Evolutionary conservation across 2,113 vertebrate genomes (phyloP), one percentile per base, ranked within the genome.

Genomic region (Prochilodus magdalenae): DNA sequence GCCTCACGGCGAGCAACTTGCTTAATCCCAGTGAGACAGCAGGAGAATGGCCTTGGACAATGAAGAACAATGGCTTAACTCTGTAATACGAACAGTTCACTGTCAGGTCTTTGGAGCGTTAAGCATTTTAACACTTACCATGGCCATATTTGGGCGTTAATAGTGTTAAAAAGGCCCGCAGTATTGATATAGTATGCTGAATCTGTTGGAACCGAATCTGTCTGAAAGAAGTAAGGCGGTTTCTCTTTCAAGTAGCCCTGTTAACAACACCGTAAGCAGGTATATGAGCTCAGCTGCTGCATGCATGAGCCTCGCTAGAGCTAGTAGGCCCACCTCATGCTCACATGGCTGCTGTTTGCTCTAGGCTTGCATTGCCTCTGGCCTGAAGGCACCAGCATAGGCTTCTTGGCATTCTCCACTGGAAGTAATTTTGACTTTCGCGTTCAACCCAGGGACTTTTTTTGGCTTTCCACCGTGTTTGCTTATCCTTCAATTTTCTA

Each of bases 281-380:
- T 7, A 57, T 57, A 22, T n/a, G 22, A 22, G 55, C 49, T 22
- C 1, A n/a, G 18, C 18, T 65, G 12, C n/a, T 62, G 57, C 57
- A 60, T 10, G 7, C n/a, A 60, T 60, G 59, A 62, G n/a, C 59
- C 59, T n/a, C n/a, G n/a, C n/a, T 4, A 62, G 14, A 62, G n/a
- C 59, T 20, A 27, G n/a, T 30, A 65, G 29, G 26, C 13, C 62
- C 30, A 15, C n/a, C 62, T 65, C 29, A 30, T 65, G 26, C 60
- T 27, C 26, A 29, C 60, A n/a, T 63, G 24, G 26, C 26, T 63
- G 60, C 29, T 12, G 12, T n/a, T 65, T 65, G 62, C 62, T 26
- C 57, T n/a, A 60, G 57, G 57, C 57, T 60, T 60, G 57, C 24
- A n/a, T 60, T 60, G 57, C 57, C 57, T 60, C 57, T 60, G 57